Conservation (phyloP, 2,888 invertebrate species). For the Trichogramma evanescens region DNA sequence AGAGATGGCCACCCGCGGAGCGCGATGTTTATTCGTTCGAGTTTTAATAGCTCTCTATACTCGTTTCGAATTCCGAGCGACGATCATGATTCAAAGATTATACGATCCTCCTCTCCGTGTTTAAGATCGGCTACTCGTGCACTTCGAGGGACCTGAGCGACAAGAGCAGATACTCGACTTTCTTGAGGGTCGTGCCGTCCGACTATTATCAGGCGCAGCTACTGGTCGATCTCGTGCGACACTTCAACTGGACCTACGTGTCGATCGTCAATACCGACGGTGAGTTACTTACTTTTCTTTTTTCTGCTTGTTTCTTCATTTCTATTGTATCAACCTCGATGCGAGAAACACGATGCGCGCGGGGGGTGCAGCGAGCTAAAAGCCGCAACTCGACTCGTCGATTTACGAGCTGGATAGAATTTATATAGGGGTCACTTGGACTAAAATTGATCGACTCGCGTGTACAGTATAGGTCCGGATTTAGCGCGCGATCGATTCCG, state of each 20-base stretch:
- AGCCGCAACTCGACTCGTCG: no score
- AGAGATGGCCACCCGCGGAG: not conserved
- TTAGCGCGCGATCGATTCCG: no score
- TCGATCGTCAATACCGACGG: conserved; percentile 71
- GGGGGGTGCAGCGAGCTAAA: not conserved
- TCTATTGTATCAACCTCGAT: not conserved
- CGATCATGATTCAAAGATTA: not conserved
- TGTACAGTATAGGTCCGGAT: no score
- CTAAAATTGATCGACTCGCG: no score
- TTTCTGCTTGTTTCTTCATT: not conserved
- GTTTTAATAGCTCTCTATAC: not conserved
- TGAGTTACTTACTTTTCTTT: conserved; percentile 31
- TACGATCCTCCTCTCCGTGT: not conserved
- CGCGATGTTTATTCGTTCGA: not conserved
- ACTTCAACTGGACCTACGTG: conserved; percentile 73
- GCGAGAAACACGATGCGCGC: not conserved
- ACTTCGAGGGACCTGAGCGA: conserved; percentile 70
- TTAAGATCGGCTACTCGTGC: conserved; percentile 70
- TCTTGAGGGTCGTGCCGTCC: conserved; percentile 71
- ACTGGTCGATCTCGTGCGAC: conserved; percentile 60
- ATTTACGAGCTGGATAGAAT: no score
- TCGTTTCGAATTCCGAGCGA: not conserved
- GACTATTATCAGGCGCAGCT: conserved; percentile 72
- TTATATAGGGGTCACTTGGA: no score
- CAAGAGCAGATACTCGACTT: conserved; percentile 68